A percentile compares a stretch with the other conserved stretches of the same genome.
Conservation (phyloP, 2,797 vertebrate genomes). For the Sylvilagus floridanus region DNA sequence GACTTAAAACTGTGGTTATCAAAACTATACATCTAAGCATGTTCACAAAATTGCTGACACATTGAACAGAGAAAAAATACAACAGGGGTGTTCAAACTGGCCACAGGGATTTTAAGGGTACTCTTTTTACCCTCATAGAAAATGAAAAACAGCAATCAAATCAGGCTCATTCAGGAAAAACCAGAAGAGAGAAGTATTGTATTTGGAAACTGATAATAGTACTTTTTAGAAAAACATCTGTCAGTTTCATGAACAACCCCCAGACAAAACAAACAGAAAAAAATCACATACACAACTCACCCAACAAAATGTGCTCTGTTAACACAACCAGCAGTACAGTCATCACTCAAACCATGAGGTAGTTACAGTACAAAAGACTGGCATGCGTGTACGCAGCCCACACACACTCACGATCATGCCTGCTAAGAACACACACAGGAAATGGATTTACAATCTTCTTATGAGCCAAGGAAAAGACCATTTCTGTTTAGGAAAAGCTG, state of each 20-base stretch:
- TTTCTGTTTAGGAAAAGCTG: constrained; percentile 79
- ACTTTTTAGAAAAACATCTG: constrained; percentile 74
- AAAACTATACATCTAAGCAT: constrained; percentile 89
- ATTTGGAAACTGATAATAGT: constrained; percentile 82
- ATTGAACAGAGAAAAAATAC: constrained; percentile 82
- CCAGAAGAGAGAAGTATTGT: constrained; percentile 81
- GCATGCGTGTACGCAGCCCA: background rate
- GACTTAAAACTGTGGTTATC: constrained; percentile 88
- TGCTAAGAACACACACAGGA: constrained; percentile 77
- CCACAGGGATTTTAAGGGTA: constrained; percentile 86
- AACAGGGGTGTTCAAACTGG: constrained; percentile 87
- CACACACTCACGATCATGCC: constrained; percentile 62
- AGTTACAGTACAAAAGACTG: constrained; percentile 87
- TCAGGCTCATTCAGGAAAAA: constrained; percentile 82
- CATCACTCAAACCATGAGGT: constrained; percentile 91
- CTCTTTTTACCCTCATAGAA: constrained; percentile 75
- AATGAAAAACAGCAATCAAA: constrained; percentile 75
- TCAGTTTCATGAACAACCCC: constrained; percentile 83
- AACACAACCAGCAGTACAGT: constrained; percentile 87
- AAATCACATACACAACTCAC: constrained; percentile 76
- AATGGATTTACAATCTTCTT: constrained; percentile 85
- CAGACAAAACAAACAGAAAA: constrained; percentile 80
- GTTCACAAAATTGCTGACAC: constrained; percentile 85
- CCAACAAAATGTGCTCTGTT: constrained; percentile 84
- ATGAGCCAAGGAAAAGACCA: constrained; percentile 81